Conservation (phyloP, 1,140 invertebrate species). For the Vollenhovia emeryi region DNA sequence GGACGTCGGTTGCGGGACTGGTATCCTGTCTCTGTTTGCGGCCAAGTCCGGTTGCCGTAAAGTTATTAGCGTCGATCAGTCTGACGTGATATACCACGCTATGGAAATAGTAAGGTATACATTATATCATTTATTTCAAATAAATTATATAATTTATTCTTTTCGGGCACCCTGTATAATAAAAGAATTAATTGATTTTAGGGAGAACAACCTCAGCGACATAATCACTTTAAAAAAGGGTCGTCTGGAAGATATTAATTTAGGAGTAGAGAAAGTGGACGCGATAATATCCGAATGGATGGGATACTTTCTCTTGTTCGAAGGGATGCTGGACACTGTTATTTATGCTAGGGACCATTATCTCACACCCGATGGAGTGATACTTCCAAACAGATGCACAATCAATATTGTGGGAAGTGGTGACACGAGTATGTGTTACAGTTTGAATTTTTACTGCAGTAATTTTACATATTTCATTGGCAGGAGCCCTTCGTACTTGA, state of each 20-base stretch:
- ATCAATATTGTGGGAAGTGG: constrained; percentile 95
- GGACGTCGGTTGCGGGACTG: constrained; percentile 99
- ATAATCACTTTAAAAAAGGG: constrained; percentile 93
- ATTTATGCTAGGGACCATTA: constrained; percentile 97
- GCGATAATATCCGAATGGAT: constrained; percentile 99
- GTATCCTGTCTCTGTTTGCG: constrained; percentile 98
- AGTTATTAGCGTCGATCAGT: constrained; percentile 97
- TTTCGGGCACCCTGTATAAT: too few relatives aligned
- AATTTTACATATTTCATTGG: not conserved
- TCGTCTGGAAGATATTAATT: constrained; percentile 94
- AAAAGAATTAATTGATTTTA: constrained; percentile 82
- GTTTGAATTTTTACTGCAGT: not conserved
- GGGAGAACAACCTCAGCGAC: constrained; percentile 91
- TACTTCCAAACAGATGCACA: constrained; percentile 96
- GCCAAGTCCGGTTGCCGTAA: constrained; percentile 96
- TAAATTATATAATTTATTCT: too few relatives aligned
- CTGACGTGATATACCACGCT: constrained; percentile 94
- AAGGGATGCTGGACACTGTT: constrained; percentile 98
- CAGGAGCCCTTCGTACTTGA: not conserved
- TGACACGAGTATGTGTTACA: constrained; percentile 90
- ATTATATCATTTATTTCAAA: too few relatives aligned
- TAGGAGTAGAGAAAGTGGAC: constrained; percentile 95
- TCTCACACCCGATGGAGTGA: constrained; percentile 91
- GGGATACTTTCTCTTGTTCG: constrained; percentile 99
- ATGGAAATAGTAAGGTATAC: constrained; percentile 93